These are phyloP conservation scores for Caenorhabditis sp. DNA, from an alignment of 2,888 invertebrate species.

Conservation along the genomic window DNA sequence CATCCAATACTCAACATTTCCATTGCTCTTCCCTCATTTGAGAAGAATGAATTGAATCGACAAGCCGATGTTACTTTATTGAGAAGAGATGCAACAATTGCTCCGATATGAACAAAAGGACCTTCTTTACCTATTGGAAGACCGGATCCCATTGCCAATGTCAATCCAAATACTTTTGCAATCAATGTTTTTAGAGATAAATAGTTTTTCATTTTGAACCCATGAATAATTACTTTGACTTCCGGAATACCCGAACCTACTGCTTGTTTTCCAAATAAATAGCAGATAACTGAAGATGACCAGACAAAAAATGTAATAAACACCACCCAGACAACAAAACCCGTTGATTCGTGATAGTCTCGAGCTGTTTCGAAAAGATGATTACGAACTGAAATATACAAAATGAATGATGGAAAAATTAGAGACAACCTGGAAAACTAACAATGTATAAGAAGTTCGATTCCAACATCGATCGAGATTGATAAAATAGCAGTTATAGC, in stretches of 20 bases:
- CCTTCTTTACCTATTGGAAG: constrained; percentile 97
- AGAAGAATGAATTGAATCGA: constrained; percentile 59
- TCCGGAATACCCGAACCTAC: constrained; percentile 98
- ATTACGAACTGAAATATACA: constrained; percentile 31
- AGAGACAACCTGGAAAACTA: constrained; percentile 27
- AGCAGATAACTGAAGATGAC: constrained; percentile 96
- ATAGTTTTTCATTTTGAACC: constrained; percentile 95
- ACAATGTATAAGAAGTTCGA: constrained; percentile 69
- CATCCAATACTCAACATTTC: constrained; percentile 97
- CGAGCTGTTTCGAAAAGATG: constrained; percentile 10
- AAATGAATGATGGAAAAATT: not conserved
- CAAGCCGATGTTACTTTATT: constrained; percentile 70
- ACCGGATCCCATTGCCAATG: constrained; percentile 91
- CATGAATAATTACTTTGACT: constrained; percentile 93
- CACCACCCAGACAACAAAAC: constrained; percentile 80
- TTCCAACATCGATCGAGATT: constrained; percentile 64
- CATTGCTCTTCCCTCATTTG: constrained; percentile 77
- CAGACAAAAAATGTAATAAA: constrained; percentile 89
- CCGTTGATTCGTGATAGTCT: constrained; percentile 43
- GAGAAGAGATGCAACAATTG: constrained; percentile 91
- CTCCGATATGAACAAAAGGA: constrained; percentile 98
- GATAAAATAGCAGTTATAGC: constrained; percentile 72
- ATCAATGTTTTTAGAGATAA: constrained; percentile 90
- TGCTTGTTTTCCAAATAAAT: constrained; percentile 93
- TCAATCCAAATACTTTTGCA: constrained; percentile 91